These are phyloP conservation scores for Glossophaga mutica DNA, from an alignment of 2,797 vertebrate genomes.

Conservation along the genomic window DNA sequence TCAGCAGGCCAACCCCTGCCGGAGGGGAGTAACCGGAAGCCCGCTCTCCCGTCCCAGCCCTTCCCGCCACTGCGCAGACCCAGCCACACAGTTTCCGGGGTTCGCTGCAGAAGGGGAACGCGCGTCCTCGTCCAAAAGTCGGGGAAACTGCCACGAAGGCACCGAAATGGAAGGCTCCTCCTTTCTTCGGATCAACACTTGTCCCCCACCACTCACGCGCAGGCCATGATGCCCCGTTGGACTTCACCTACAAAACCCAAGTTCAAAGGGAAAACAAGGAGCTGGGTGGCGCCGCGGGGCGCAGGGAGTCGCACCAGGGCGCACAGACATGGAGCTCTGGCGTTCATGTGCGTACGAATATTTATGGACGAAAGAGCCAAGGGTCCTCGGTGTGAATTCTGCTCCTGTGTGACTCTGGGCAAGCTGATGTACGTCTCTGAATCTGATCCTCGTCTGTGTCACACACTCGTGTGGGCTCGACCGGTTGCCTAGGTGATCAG, in stretches of 20 bases:
- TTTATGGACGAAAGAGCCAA: background rate
- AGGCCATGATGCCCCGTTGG: rapidly evolving
- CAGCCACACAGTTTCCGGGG: background rate
- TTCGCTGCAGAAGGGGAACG: background rate
- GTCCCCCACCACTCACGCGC: rapidly evolving
- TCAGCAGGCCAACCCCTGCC: background rate
- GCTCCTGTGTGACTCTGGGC: background rate
- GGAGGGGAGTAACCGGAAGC: background rate
- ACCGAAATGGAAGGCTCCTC: background rate
- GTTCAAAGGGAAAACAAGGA: background rate
- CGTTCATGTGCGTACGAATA: rapidly evolving
- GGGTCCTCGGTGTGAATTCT: background rate
- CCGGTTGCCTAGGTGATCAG: background rate
- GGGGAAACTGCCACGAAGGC: background rate
- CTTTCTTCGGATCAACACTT: background rate
- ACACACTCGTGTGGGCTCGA: background rate
- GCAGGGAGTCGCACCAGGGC: background rate
- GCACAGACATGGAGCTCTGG: rapidly evolving
- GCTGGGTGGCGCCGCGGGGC: background rate
- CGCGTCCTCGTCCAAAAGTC: background rate
- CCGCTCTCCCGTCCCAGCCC: background rate
- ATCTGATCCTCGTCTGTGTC: background rate
- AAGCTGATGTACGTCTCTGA: background rate
- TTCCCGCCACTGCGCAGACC: rapidly evolving
- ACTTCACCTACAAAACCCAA: background rate